phyloP scores from a whole-genome alignment of 2,888 invertebrate species.

The Bombyx huttoni region DNA sequence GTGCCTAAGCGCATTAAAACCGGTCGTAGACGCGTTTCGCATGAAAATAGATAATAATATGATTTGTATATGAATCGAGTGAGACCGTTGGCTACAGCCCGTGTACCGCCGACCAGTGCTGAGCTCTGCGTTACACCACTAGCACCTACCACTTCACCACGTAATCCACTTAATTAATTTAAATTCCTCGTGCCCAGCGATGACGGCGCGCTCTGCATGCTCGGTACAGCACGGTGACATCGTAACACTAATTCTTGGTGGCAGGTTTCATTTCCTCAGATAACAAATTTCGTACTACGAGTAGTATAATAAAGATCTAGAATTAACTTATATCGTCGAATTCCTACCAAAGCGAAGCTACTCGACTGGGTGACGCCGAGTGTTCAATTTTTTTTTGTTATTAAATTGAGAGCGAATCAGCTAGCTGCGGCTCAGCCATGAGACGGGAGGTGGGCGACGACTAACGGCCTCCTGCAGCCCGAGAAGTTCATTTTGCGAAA shows the following conservation, averaged over 20 bases:
- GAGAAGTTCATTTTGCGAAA: too few relatives aligned
- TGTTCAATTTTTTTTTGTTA: too few relatives aligned
- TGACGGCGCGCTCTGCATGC: constrained; percentile 40
- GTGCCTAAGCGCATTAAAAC: background rate
- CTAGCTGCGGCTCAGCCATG: too few relatives aligned
- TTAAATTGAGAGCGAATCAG: too few relatives aligned
- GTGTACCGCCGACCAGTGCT: background rate
- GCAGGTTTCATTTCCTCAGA: background rate
- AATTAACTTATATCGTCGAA: too few relatives aligned
- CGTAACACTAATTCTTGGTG: constrained; percentile 2
- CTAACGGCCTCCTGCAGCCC: too few relatives aligned
- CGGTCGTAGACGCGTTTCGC: background rate
- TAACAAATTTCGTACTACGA: too few relatives aligned
- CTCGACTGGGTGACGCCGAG: too few relatives aligned
- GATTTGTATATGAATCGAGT: background rate
- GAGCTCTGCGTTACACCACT: constrained; percentile 24
- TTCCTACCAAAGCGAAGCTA: too few relatives aligned
- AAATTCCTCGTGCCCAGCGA: constrained; percentile 44
- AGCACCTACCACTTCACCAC: constrained; percentile 23
- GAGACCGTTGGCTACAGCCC: too few relatives aligned
- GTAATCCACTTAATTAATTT: constrained; percentile 51
- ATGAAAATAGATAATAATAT: background rate
- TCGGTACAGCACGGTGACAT: constrained; percentile 8
- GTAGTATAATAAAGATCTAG: too few relatives aligned
- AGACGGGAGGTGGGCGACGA: too few relatives aligned